Conservation (phyloP, 1,140 invertebrate genomes). For the Heterodera carotae region DNA sequence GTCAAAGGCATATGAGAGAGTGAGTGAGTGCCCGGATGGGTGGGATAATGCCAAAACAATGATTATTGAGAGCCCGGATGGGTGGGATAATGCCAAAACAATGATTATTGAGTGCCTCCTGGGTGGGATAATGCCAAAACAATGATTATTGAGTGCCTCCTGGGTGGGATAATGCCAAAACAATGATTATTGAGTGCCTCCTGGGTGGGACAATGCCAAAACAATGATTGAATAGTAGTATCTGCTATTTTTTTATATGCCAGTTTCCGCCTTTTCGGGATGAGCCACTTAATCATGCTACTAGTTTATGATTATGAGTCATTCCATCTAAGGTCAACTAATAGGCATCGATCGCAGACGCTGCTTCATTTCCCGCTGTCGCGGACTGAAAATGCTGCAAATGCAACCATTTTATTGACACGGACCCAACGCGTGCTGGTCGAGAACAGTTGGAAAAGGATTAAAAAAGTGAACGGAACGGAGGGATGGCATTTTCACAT, state of each 20-base stretch:
- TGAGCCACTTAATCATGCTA: too few relatives aligned
- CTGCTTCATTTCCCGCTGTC: conserved; percentile 20
- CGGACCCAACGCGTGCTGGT: conserved; percentile 42
- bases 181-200: too few relatives aligned
- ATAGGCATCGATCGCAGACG: not conserved
- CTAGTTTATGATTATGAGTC: too few relatives aligned
- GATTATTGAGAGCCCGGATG: not conserved
- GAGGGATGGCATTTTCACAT: conserved; percentile 1
- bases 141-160: too few relatives aligned
- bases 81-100: not conserved
- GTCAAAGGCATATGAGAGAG: not conserved
- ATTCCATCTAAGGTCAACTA: not conserved
- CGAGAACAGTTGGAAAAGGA: conserved; percentile 52
- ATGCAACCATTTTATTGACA: conserved; percentile 38
- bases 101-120: not conserved
- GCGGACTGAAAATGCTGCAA: conserved; percentile 27
- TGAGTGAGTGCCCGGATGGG: not conserved
- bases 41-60: not conserved
- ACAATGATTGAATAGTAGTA: too few relatives aligned
- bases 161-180: too few relatives aligned
- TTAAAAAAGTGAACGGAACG: conserved; percentile 35
- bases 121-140: not conserved
- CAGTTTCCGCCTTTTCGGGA: too few relatives aligned
- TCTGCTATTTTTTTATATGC: too few relatives aligned
- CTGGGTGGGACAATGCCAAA: too few relatives aligned